Evolutionary conservation across 2,797 vertebrate species (phyloP).

Genomic region (Crotalus adamanteus): DNA sequence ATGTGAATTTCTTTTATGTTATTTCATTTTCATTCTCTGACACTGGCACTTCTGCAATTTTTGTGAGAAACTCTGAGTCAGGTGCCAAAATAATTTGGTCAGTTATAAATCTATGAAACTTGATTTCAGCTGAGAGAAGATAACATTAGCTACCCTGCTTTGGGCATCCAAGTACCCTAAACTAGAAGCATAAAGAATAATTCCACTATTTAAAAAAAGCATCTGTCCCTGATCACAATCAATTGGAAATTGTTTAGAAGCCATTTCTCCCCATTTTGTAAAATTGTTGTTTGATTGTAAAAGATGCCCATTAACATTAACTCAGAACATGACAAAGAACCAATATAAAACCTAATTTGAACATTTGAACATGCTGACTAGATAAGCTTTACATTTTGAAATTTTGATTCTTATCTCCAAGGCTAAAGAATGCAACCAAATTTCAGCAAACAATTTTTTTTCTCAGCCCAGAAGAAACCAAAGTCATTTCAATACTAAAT

Average conservation of each 20-base stretch:
- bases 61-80: background rate
- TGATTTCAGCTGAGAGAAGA: background rate
- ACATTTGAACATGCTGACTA: background rate
- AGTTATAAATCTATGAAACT: background rate
- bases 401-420: background rate
- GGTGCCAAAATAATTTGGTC: background rate
- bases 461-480: slow-evolving; percentile 29
- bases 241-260: background rate
- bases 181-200: background rate
- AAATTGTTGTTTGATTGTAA: background rate
- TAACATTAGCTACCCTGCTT: background rate
- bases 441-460: slow-evolving; percentile 39
- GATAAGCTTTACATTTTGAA: background rate
- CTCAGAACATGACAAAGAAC: background rate
- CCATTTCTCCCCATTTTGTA: background rate
- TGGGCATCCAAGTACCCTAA: no score
- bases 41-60: background rate
- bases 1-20: background rate
- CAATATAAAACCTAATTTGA: background rate
- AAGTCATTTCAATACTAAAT: slow-evolving; percentile 51
- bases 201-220: background rate
- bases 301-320: background rate
- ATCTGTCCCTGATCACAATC: background rate
- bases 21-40: background rate
- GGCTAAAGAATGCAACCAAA: background rate